Evolutionary conservation across 1,140 invertebrate genomes (phyloP).

Genomic region (Bombus huntii): DNA sequence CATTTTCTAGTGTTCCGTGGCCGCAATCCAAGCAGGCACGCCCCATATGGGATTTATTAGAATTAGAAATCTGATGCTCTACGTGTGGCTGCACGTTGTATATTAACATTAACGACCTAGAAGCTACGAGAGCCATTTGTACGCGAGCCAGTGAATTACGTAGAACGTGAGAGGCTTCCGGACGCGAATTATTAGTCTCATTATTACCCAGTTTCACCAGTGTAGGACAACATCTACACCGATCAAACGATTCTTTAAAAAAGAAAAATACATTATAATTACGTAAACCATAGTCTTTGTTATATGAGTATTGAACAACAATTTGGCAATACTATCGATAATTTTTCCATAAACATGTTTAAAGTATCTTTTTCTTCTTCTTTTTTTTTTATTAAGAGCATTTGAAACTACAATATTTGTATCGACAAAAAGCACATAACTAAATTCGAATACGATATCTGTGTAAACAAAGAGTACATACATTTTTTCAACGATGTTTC

Average conservation of each 20-base stretch:
- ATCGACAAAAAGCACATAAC: too few species aligned
- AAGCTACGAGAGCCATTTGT: slow-evolving; percentile 72
- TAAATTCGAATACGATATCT: too few species aligned
- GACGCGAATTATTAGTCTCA: slow-evolving; percentile 73
- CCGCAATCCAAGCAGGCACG: slow-evolving; percentile 65
- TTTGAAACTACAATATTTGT: too few species aligned
- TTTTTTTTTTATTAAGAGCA: too few species aligned
- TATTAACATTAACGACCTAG: slow-evolving; percentile 74
- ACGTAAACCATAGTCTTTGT: background rate
- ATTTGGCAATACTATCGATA: too few species aligned
- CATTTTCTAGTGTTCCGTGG: slow-evolving; percentile 57
- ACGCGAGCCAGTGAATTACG: slow-evolving; percentile 72
- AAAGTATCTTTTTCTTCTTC: too few species aligned
- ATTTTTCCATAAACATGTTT: too few species aligned
- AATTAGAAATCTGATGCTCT: slow-evolving; percentile 76
- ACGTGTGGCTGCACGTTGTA: slow-evolving; percentile 65
- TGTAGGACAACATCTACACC: slow-evolving; percentile 24
- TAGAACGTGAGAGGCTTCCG: slow-evolving; percentile 75
- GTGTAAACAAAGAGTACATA: too few species aligned
- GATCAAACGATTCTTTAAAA: slow-evolving; percentile 21
- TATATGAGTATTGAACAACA: too few species aligned
- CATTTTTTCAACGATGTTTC: too few species aligned
- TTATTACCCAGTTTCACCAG: slow-evolving; percentile 65
- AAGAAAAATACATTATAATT: background rate
- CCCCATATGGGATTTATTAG: slow-evolving; percentile 74